A percentile compares a stretch with the other conserved stretches of the same genome.
Evolutionary conservation across 2,797 vertebrate species (phyloP).

Genomic region (Enteromius anoplus): DNA sequence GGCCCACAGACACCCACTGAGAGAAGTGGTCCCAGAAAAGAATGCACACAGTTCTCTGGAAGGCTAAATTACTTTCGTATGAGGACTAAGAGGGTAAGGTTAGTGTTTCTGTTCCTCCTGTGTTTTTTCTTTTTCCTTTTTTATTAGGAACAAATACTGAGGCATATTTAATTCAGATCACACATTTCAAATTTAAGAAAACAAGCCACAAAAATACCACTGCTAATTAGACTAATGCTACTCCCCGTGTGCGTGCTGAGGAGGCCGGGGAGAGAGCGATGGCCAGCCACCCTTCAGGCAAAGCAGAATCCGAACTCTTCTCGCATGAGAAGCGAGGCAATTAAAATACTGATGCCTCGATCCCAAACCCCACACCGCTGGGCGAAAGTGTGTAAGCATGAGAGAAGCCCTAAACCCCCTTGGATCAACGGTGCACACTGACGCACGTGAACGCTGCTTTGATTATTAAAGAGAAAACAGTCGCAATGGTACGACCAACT

Average conservation of each 20-base stretch:
- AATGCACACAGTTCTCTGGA: slow-evolving; percentile 79
- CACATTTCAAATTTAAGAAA: slow-evolving; percentile 83
- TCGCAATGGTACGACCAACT: slow-evolving; percentile 3
- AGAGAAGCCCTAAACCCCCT: slow-evolving; percentile 32
- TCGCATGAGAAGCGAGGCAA: slow-evolving; percentile 54
- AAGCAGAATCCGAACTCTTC: slow-evolving; percentile 42
- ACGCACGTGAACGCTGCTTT: slow-evolving; percentile 22
- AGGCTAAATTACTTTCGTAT: slow-evolving; percentile 90
- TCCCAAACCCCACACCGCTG: slow-evolving; percentile 42
- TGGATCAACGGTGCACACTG: slow-evolving; percentile 39
- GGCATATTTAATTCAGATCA: slow-evolving; percentile 85
- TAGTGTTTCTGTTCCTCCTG: slow-evolving; percentile 71
- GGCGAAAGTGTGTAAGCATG: slow-evolving; percentile 41
- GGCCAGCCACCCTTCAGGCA: slow-evolving; percentile 46
- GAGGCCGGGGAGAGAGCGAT: slow-evolving; percentile 34
- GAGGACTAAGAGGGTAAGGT: slow-evolving; percentile 83
- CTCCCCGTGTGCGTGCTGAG: slow-evolving; percentile 58
- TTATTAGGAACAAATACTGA: slow-evolving; percentile 80
- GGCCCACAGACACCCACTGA: slow-evolving; percentile 85
- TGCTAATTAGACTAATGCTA: slow-evolving; percentile 74
- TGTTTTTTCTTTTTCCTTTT: slow-evolving; percentile 65
- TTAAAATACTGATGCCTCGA: slow-evolving; percentile 55
- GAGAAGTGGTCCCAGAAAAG: slow-evolving; percentile 83
- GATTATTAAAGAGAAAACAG: slow-evolving; percentile 47
- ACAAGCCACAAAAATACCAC: slow-evolving; percentile 79